Evolutionary conservation across 2,888 invertebrate species (phyloP).

Genomic region (Folsomia manolachei): DNA sequence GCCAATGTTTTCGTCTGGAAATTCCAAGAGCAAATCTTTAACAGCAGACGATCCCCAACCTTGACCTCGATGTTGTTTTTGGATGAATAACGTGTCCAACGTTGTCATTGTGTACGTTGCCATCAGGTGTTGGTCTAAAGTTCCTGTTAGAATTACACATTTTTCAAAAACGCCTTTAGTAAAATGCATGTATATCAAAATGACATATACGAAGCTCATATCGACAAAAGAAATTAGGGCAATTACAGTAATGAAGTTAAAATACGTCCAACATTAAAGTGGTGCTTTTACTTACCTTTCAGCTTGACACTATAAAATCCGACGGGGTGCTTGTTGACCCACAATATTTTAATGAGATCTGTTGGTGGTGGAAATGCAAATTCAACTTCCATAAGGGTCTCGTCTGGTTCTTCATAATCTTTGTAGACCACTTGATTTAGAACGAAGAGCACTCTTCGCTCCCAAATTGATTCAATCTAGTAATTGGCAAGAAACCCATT

Average conservation of each 20-base stretch:
- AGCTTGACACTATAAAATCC: slow-evolving; percentile 55
- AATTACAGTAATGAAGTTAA: too few species aligned
- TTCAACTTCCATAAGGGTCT: slow-evolving; percentile 51
- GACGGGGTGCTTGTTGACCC: slow-evolving; percentile 52
- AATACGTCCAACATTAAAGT: background rate
- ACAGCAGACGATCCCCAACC: slow-evolving; percentile 54
- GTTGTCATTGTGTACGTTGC: slow-evolving; percentile 53
- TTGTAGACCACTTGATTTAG: slow-evolving; percentile 53
- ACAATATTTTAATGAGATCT: slow-evolving; percentile 52
- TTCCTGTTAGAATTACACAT: slow-evolving; percentile 49
- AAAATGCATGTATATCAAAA: too few species aligned
- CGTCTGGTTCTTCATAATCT: slow-evolving; percentile 51
- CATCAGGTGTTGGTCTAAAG: slow-evolving; percentile 50
- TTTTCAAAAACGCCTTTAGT: too few species aligned
- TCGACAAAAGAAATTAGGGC: too few species aligned
- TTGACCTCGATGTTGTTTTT: slow-evolving; percentile 52
- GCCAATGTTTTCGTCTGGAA: slow-evolving; percentile 53
- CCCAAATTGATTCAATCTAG: slow-evolving; percentile 51
- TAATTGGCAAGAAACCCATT: too few species aligned
- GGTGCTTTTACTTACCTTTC: slow-evolving; percentile 52
- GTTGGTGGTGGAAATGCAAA: slow-evolving; percentile 51
- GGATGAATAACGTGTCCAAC: slow-evolving; percentile 55
- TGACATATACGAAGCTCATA: too few species aligned
- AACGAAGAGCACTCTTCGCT: slow-evolving; percentile 51
- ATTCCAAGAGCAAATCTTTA: slow-evolving; percentile 51